A percentile compares a stretch with the other conserved stretches of the same genome.
Evolutionary conservation across 2,888 invertebrate genomes (phyloP).

Genomic region (Acleris emargana): DNA sequence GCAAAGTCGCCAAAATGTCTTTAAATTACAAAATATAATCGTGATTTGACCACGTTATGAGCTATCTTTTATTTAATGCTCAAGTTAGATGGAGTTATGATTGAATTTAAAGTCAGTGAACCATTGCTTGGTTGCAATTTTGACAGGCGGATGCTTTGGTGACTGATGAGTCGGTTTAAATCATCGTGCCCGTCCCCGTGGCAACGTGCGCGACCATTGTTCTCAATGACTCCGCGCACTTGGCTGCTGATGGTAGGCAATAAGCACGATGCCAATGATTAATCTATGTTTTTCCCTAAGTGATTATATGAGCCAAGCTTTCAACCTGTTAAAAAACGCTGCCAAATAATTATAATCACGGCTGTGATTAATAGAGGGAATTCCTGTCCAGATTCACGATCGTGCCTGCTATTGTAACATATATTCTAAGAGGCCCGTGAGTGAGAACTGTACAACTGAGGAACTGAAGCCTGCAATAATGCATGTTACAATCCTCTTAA

Average conservation of each 20-base stretch:
- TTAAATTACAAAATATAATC: constrained; percentile 9
- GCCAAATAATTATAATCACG: too few relatives aligned
- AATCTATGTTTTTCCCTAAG: constrained; percentile 32
- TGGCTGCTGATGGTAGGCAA: constrained; percentile 25
- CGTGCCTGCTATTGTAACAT: too few relatives aligned
- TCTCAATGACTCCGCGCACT: constrained; percentile 33
- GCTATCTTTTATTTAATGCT: not conserved
- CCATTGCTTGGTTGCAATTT: constrained; percentile 39
- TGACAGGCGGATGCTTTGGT: constrained; percentile 49
- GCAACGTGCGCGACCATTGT: constrained; percentile 32
- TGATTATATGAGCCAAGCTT: constrained; percentile 18
- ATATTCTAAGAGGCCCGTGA: too few relatives aligned
- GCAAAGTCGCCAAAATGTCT: constrained; percentile 16
- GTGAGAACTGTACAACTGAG: too few relatives aligned
- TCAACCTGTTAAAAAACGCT: constrained; percentile 1
- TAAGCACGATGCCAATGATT: constrained; percentile 16
- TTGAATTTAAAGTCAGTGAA: constrained; percentile 44
- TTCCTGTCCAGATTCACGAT: too few relatives aligned
- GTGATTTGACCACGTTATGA: constrained; percentile 15
- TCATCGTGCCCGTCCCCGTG: constrained; percentile 31
- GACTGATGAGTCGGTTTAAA: constrained; percentile 43
- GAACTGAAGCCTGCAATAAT: too few relatives aligned
- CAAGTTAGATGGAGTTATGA: constrained; percentile 2
- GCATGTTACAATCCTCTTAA: too few relatives aligned
- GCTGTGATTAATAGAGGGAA: too few relatives aligned